Percentiles rank a stretch among this genome's conserved stretches.
These are phyloP conservation scores for Adelognathus sp. DNA, from an alignment of 2,888 invertebrate species.

Conservation along the genomic window DNA sequence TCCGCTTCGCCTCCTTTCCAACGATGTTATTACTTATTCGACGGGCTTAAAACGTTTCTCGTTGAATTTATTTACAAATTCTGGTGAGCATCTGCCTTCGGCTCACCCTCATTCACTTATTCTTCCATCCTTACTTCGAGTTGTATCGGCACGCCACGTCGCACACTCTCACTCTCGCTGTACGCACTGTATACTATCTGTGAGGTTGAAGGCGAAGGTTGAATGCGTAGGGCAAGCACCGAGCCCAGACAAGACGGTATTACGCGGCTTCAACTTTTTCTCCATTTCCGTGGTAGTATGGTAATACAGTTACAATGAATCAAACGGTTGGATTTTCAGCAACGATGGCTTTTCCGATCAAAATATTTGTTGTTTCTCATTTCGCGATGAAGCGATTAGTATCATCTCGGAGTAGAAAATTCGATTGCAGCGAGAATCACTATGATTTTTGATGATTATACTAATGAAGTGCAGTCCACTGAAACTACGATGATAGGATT, in stretches of 20 bases:
- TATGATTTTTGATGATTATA: no score
- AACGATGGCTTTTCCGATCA: no score
- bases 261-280: no score
- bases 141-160: conserved; percentile 9
- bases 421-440: no score
- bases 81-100: conserved; percentile 75
- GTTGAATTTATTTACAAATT: conserved; percentile 78
- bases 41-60: conserved; percentile 65
- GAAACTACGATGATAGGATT: no score
- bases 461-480: no score
- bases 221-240: neutral
- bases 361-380: no score
- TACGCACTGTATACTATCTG: conserved; percentile 5
- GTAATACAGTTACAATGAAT: no score
- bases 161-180: neutral
- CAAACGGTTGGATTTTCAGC: no score
- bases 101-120: conserved; percentile 61
- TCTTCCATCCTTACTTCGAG: neutral
- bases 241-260: neutral
- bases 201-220: neutral
- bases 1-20: neutral
- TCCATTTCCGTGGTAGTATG: no score
- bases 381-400: no score
- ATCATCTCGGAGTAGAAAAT: no score
- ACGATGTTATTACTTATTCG: conserved; percentile 78